A percentile compares a stretch with the other conserved stretches of the same genome.
Evolutionary conservation across 2,888 invertebrate species (phyloP).

Genomic region (Polydrusus pterygomalis): DNA sequence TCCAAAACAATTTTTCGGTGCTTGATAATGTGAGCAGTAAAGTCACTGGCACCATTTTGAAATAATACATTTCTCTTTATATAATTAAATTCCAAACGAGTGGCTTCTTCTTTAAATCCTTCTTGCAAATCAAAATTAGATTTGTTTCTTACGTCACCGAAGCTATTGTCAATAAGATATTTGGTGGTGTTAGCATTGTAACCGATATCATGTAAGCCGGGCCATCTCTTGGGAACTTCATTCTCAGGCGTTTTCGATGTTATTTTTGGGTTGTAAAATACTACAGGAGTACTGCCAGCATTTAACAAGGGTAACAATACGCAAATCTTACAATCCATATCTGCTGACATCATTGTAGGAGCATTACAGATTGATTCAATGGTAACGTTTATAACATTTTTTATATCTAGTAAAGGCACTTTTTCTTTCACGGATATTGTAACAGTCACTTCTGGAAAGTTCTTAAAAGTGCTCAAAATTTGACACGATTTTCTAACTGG

Average conservation of each 20-base stretch:
- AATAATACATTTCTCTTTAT: constrained; percentile 65
- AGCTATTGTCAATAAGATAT: constrained; percentile 58
- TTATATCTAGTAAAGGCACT: constrained; percentile 33
- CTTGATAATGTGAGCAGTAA: constrained; percentile 62
- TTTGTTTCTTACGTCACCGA: constrained; percentile 62
- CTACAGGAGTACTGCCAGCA: constrained; percentile 58
- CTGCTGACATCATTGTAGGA: constrained; percentile 61
- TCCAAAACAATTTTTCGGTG: constrained; percentile 66
- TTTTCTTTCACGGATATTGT: constrained; percentile 59
- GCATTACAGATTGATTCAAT: constrained; percentile 68
- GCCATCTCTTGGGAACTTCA: constrained; percentile 61
- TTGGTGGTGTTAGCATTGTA: constrained; percentile 62
- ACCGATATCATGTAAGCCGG: constrained; percentile 59
- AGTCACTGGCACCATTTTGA: constrained; percentile 57
- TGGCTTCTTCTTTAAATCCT: constrained; percentile 57
- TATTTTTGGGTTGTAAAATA: constrained; percentile 62
- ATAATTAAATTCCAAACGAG: constrained; percentile 67
- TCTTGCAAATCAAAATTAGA: constrained; percentile 58
- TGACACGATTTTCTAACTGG: constrained; percentile 60
- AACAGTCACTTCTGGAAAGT: constrained; percentile 64
- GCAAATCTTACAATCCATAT: constrained; percentile 65
- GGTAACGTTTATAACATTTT: constrained; percentile 64
- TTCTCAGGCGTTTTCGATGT: constrained; percentile 48
- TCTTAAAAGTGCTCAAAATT: constrained; percentile 62
- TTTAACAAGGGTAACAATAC: constrained; percentile 60